Evolutionary conservation across 1,140 invertebrate species (phyloP).

Genomic region (Drosophila takahashii): DNA sequence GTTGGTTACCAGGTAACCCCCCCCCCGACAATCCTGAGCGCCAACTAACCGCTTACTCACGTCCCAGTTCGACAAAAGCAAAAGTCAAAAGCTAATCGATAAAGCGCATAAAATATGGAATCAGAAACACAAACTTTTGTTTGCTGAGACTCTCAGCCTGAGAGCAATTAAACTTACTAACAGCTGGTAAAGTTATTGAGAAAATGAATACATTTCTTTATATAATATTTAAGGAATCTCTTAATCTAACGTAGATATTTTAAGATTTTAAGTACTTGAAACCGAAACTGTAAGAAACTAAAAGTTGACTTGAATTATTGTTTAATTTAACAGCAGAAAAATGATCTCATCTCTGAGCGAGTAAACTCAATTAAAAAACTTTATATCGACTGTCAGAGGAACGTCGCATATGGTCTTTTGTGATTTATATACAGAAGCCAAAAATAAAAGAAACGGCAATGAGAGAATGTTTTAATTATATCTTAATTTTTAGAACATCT

Average conservation of each 20-base stretch:
- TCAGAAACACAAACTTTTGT: background rate
- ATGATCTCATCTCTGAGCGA: conserved; percentile 8
- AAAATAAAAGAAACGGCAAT: background rate
- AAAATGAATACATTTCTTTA: no score
- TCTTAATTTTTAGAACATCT: conserved; percentile 2
- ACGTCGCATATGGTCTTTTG: conserved; percentile 12
- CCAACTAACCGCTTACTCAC: background rate
- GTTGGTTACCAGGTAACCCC: conserved; percentile 37
- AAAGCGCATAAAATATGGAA: conserved; percentile 21
- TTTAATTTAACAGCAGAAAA: background rate
- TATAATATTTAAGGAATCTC: no score
- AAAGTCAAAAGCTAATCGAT: conserved; percentile 47
- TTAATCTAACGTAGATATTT: no score
- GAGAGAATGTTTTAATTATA: conserved; percentile 3
- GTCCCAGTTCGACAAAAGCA: conserved; percentile 8
- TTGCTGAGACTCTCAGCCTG: background rate
- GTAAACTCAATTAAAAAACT: conserved; percentile 4
- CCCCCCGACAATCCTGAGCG: conserved; percentile 3
- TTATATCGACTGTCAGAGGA: background rate
- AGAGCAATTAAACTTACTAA: background rate
- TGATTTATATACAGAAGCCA: conserved; percentile 7
- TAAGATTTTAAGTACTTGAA: no score
- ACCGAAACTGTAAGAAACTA: background rate
- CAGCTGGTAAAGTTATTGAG: background rate
- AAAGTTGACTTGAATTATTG: background rate